These are phyloP conservation scores for Leucoma salicis DNA, from an alignment of 2,888 invertebrate genomes.

Conservation along the genomic window DNA sequence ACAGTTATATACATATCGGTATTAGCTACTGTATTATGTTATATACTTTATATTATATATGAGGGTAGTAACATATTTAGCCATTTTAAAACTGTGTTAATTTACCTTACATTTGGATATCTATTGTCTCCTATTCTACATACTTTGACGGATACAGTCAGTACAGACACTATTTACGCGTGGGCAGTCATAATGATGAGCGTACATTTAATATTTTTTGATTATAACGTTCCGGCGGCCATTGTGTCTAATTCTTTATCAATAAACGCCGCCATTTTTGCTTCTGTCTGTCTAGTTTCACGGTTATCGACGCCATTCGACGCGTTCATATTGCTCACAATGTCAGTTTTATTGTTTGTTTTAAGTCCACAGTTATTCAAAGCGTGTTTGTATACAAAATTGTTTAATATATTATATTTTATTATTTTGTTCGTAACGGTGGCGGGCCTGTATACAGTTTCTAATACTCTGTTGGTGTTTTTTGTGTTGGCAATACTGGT, in stretches of 20 bases:
- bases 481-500: conserved; percentile 84
- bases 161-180: conserved; percentile 98
- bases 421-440: conserved; percentile 76
- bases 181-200: conserved; percentile 94
- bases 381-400: conserved; percentile 80
- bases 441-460: conserved; percentile 79
- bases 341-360: conserved; percentile 94
- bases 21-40: conserved; percentile 82
- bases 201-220: conserved; percentile 94
- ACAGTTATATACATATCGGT: conserved; percentile 83
- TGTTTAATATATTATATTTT: conserved; percentile 77
- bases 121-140: conserved; percentile 95
- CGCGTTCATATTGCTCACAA: conserved; percentile 94
- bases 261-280: conserved; percentile 96
- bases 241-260: conserved; percentile 96
- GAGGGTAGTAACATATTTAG: conserved; percentile 60
- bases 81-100: conserved; percentile 89
- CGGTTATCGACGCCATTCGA: conserved; percentile 92
- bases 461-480: conserved; percentile 80
- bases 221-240: conserved; percentile 94
- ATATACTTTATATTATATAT: conserved; percentile 79
- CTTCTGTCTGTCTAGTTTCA: conserved; percentile 96
- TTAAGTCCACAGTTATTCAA: conserved; percentile 91
- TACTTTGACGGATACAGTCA: conserved; percentile 97
- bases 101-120: conserved; percentile 93